Base-by-base conservation (phyloP, 2,113 vertebrate genomes). In the Amphilophus citrinellus region DNA sequence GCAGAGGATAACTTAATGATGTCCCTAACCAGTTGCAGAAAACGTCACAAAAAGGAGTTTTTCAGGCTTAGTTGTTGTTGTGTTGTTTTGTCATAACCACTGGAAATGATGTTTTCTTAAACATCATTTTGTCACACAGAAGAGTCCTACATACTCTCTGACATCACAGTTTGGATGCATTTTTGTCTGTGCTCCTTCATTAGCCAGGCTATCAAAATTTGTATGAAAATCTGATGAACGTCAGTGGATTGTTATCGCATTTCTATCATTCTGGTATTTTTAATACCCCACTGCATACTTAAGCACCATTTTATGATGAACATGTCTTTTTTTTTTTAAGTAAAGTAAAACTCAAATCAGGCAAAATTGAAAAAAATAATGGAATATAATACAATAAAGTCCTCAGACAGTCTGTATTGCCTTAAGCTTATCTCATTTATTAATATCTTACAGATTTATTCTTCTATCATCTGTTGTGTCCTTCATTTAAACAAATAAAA, bases 1-100 rank as follows among this genome's bases (percentile, higher is more conserved):
- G 92, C 59, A 50, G 85, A 87, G 90, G 81, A 87, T 91, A 92
- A 89, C 87, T 90, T 92, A 91, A 93, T 93, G 88, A 89, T 87
- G 86, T 91, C 84, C 85, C 88, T 92, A 92, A 93, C 78, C 84
- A 86, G 60, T 65, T 84, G 60, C 58, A 81, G 80, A 86, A 85
- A 91, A 91, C 61, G 76, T 90, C 86, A 87, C 84, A 81, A 77
- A 86, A 86, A 75, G 17, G 10, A 88, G 22, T 62, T 90, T 87
- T 84, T 80, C 10, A 75, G 76, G 65, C 82, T 81, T 80, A 85
- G 66, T 66, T 61, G 53, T 66, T 6, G 6, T 7, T 7, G 59
- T 39, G n/a, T 11, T 60, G 30, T n/a, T 37, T 30, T n/a, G 17
- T 56, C 47, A 56, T 13, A 11, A 44, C 4, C 7, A 20, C 2